Conservation (phyloP, 2,888 invertebrate genomes). For the Microplitis deprimator region DNA sequence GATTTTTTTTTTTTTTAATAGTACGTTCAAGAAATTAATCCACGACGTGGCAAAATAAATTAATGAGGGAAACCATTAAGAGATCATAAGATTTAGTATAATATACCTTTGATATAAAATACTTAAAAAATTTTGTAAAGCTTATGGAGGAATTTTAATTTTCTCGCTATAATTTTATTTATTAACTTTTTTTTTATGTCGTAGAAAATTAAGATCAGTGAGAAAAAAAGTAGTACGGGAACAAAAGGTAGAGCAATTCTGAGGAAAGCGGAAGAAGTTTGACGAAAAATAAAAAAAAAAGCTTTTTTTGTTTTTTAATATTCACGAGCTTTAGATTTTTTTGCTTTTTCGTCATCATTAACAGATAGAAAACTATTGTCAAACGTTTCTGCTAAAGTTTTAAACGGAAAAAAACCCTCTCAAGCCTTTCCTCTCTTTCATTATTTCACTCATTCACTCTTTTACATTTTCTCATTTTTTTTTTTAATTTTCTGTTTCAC, state of each 20-base stretch:
- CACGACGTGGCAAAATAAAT: constrained; percentile 24
- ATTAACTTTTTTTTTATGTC: too few species aligned
- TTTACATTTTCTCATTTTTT: not conserved
- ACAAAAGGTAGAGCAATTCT: not conserved
- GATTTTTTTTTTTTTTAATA: constrained; percentile 7
- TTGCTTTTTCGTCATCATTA: constrained; percentile 32
- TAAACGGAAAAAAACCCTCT: constrained; percentile 12
- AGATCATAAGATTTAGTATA: constrained; percentile 3
- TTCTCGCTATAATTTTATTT: too few species aligned
- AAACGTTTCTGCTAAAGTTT: constrained; percentile 23
- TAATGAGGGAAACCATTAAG: constrained; percentile 33
- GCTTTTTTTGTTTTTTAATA: constrained; percentile 27
- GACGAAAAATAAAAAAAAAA: not conserved
- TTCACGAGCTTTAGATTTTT: constrained; percentile 18
- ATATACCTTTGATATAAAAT: not conserved
- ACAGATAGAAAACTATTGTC: constrained; percentile 10
- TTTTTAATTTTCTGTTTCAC: not conserved
- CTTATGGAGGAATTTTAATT: too few species aligned
- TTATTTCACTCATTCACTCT: constrained; percentile 5
- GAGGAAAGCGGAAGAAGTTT: not conserved
- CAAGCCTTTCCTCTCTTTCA: constrained; percentile 16
- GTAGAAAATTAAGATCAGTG: too few species aligned
- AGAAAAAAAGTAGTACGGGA: not conserved
- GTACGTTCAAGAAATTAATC: constrained; percentile 22
- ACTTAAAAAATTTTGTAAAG: constrained; percentile 8